phyloP scores from a whole-genome alignment of 2,888 invertebrate genomes.

The Lepidocyrtinus sp. region DNA sequence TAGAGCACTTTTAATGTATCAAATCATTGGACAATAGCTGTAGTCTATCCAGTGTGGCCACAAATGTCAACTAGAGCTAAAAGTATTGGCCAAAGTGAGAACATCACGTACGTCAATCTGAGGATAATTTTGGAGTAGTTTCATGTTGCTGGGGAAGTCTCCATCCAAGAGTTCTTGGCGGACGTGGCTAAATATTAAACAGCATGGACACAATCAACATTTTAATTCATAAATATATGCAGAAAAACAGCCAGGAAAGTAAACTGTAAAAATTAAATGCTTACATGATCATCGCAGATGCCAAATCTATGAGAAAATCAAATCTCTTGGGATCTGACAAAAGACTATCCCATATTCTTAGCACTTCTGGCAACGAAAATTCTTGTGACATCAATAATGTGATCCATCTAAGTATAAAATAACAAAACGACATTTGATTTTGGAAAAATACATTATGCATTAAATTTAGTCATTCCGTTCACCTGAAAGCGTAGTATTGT shows the following conservation, averaged over 20 bases:
- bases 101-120: conserved; percentile 90
- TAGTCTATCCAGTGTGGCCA: background rate
- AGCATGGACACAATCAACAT: too few relatives aligned
- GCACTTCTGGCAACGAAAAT: conserved; percentile 96
- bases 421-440: conserved; percentile 13
- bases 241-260: conserved; percentile 34
- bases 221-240: too few relatives aligned
- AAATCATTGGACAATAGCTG: background rate
- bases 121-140: conserved; percentile 91
- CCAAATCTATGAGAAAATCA: conserved; percentile 91
- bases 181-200: conserved; percentile 80
- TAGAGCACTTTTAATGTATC: too few relatives aligned
- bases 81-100: conserved; percentile 81
- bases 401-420: conserved; percentile 83
- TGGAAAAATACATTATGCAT: background rate
- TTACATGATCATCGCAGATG: conserved; percentile 98
- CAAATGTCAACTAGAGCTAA: conserved; percentile 24
- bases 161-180: conserved; percentile 86
- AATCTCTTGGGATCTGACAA: conserved; percentile 93
- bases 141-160: conserved; percentile 95
- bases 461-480: background rate
- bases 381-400: conserved; percentile 96
- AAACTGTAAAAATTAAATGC: conserved; percentile 73
- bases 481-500: conserved; percentile 75
- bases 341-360: conserved; percentile 97